Base-by-base conservation (phyloP, 2,113 vertebrate genomes). In the Alethe castanea region DNA sequence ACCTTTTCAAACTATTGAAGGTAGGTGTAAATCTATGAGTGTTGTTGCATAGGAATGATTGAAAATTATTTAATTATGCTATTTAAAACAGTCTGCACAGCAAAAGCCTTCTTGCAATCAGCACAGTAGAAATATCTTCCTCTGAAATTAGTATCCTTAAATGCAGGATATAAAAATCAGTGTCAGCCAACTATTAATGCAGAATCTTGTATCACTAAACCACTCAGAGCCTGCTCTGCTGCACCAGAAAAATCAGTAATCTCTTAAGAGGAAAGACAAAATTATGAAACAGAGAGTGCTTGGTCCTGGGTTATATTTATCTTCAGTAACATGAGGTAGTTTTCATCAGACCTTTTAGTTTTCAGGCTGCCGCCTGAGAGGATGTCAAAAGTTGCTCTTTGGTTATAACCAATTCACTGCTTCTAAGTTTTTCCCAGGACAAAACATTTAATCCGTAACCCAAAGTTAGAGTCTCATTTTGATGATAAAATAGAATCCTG, bases 101-200 rank as follows among this genome's bases (percentile, higher is more conserved):
- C 16, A 62, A 3, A 5, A 77, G 6, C 20, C 40, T 79, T 40
- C 50, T 59, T 72, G 57, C n/a, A 87, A 92, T 82, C 87, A 91
- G 31, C 29, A 42, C 54, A 69, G 42, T 38, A 90, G 73, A 77
- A 91, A 87, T 42, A 22, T 11, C 56, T 89, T 54, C 50, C 53
- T 91, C 78, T 82, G 78, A 91, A 90, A 92, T 82, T 5, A 87
- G 45, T 67, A 77, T 90, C 70, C 18, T 72, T 87, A 91, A 87
- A 85, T 50, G 17, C 8, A 62, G 57, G 62, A 76, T 91, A 62
- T 72, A 82, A 95, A 91, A 92, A 65, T 76, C 77, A 61, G 45
- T 82, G 65, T 36, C 36, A 79, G 83, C 28, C 8, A 84, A 52
- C 17, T 48, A 64, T 72, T 91, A 89, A 92, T 72, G 65, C 12